These are phyloP conservation scores for Meta bourneti DNA, from an alignment of 2,888 invertebrate genomes.

Conservation along the genomic window DNA sequence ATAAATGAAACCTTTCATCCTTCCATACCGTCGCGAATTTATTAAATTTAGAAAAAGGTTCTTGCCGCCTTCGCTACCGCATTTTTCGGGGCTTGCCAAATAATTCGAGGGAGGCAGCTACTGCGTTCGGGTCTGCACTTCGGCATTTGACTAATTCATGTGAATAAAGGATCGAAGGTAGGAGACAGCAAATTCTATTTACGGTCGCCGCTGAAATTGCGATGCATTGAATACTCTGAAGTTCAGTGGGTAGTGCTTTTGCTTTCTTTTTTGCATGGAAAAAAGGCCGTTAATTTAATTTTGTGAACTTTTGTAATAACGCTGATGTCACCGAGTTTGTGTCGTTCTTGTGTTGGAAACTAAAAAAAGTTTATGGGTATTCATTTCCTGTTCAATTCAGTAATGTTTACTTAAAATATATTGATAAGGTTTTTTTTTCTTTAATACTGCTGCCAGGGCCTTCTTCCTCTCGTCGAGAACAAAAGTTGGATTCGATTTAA, in stretches of 20 bases:
- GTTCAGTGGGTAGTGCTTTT: neutral
- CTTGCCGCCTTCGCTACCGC: slow-evolving; percentile 30
- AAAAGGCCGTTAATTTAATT: neutral
- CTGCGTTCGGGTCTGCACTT: slow-evolving; percentile 13
- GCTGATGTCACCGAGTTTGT: no score
- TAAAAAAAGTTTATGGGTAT: no score
- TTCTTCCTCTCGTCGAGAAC: no score
- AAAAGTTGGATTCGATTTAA: no score
- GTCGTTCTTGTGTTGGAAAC: no score
- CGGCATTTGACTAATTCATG: slow-evolving; percentile 21
- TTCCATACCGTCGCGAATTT: slow-evolving; percentile 42
- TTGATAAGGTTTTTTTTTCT: no score
- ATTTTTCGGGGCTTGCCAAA: slow-evolving; percentile 49
- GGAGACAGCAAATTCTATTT: neutral
- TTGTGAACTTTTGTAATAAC: neutral
- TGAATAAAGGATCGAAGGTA: slow-evolving; percentile 17
- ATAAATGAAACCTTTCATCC: slow-evolving; percentile 64
- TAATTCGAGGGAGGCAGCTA: slow-evolving; percentile 19
- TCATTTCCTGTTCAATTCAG: no score
- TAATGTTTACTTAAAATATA: no score
- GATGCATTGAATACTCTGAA: neutral
- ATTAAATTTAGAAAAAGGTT: slow-evolving; percentile 59
- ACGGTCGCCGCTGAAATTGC: neutral
- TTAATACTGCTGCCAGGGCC: no score
- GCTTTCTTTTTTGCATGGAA: neutral